A percentile compares a stretch with the other conserved stretches of the same genome.
phyloP scores from a whole-genome alignment of 1,140 invertebrate genomes.

The Mercenaria mercenaria region DNA sequence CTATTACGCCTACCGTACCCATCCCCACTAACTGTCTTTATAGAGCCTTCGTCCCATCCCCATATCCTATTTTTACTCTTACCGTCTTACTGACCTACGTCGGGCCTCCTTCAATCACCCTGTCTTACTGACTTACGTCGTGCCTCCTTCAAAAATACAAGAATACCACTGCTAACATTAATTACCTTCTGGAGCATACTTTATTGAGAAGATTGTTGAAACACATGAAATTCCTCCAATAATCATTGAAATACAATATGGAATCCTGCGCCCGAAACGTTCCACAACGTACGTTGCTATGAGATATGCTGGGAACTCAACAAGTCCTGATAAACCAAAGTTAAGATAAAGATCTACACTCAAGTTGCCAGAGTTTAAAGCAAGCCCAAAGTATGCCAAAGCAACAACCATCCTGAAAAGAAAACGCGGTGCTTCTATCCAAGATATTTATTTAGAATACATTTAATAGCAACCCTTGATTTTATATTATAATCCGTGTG shows the following conservation, averaged over 20 bases:
- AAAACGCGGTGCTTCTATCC: neutral
- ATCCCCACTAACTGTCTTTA: no score
- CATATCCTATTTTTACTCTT: no score
- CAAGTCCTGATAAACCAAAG: constrained; percentile 87
- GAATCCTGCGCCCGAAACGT: constrained; percentile 54
- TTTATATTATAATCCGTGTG: no score
- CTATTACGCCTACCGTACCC: no score
- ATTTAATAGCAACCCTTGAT: neutral
- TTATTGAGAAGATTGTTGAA: constrained; percentile 48
- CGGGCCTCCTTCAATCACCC: no score
- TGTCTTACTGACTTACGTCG: no score
- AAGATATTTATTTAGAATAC: neutral
- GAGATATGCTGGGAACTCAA: constrained; percentile 90
- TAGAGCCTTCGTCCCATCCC: no score
- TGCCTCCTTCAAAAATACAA: no score
- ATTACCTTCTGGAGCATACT: constrained; percentile 28
- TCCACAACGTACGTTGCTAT: constrained; percentile 60
- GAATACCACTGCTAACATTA: no score
- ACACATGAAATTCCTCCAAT: constrained; percentile 63
- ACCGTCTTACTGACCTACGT: no score
- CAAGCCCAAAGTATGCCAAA: constrained; percentile 90
- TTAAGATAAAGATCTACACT: constrained; percentile 77
- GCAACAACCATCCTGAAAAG: constrained; percentile 89
- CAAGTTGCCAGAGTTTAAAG: constrained; percentile 78
- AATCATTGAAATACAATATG: constrained; percentile 62